Conservation (phyloP, 2,888 invertebrate species). For the Conops quadrifasciatus region DNA sequence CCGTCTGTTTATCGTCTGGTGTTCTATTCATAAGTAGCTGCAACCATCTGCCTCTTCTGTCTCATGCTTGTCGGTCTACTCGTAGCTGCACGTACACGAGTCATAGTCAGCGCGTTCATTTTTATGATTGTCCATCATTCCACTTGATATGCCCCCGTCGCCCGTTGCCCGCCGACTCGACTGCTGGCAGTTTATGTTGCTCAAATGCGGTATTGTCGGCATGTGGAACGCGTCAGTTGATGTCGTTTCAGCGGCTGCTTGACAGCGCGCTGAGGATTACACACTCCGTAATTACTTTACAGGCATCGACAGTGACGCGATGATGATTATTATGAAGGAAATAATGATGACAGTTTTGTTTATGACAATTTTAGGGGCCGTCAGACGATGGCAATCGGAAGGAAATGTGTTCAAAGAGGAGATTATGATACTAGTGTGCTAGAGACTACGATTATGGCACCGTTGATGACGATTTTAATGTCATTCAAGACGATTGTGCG, state of each 20-base stretch:
- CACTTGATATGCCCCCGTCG: neutral
- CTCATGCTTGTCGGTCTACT: conserved; percentile 7
- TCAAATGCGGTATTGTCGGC: neutral
- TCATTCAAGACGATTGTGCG: too few species aligned
- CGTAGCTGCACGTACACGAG: neutral
- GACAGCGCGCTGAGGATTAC: conserved; percentile 32
- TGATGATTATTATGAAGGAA: neutral
- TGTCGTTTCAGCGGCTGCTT: conserved; percentile 33
- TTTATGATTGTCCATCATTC: conserved; percentile 13
- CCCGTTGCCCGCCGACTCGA: neutral
- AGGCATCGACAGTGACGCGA: neutral
- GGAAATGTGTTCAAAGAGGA: neutral
- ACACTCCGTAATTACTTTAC: conserved; percentile 34
- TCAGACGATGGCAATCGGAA: neutral
- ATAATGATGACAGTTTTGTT: neutral
- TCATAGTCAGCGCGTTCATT: neutral
- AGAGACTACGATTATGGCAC: neutral
- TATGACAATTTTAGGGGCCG: neutral
- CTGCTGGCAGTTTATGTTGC: neutral
- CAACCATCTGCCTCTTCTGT: conserved; percentile 8
- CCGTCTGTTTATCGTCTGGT: neutral
- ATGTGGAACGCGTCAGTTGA: conserved; percentile 38
- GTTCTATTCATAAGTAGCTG: neutral
- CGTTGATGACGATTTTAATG: conserved; percentile 5
- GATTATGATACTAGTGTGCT: neutral